Evolutionary conservation across 2,888 invertebrate genomes (phyloP).

Genomic region (Miltochrista miniata): DNA sequence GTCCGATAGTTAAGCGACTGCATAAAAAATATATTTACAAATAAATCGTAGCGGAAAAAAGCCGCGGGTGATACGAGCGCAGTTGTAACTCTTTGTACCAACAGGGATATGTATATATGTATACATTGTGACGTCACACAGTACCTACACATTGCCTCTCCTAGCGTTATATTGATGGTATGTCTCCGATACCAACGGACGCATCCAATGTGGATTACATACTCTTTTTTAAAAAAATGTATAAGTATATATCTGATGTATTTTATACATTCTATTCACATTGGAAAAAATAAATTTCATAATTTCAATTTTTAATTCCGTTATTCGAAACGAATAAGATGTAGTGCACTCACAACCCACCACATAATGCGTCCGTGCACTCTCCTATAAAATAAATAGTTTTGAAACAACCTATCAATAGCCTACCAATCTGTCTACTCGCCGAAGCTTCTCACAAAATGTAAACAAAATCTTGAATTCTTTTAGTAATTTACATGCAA

Average conservation of each 20-base stretch:
- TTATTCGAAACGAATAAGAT: too few species aligned
- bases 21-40: conserved; percentile 65
- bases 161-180: conserved; percentile 8
- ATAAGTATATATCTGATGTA: too few species aligned
- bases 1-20: conserved; percentile 38
- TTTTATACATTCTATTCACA: conserved; percentile 4
- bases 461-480: too few species aligned
- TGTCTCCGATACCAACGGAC: conserved; percentile 9
- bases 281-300: conserved; percentile 5
- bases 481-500: too few species aligned
- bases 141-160: conserved; percentile 13
- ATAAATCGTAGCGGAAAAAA: conserved; percentile 55
- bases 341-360: not conserved
- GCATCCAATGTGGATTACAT: conserved; percentile 4
- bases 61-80: conserved; percentile 68
- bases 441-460: too few species aligned
- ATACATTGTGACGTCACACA: conserved; percentile 50
- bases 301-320: conserved; percentile 7
- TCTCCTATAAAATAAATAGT: conserved; percentile 17
- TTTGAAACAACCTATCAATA: conserved; percentile 22
- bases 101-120: conserved; percentile 63
- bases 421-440: conserved; percentile 1
- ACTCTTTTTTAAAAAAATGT: too few species aligned
- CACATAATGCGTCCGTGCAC: conserved; percentile 12
- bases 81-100: conserved; percentile 67